Conservation (phyloP, 2,888 invertebrate species). For the Athalia rosae region DNA sequence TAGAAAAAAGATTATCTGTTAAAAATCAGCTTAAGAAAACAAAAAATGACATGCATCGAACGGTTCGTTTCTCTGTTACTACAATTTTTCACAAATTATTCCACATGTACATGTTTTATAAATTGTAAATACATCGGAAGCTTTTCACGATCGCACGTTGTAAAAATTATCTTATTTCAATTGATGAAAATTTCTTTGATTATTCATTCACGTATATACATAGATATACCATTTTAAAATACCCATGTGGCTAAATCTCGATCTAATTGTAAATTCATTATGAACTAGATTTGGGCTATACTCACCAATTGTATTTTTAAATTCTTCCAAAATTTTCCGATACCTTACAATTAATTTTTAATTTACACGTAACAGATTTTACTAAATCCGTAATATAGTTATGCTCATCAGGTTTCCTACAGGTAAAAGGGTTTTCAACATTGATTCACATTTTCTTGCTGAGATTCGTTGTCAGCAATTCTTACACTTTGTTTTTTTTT, state of each 20-base stretch:
- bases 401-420: background rate
- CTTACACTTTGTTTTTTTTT: background rate
- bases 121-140: background rate
- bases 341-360: slow-evolving; percentile 28
- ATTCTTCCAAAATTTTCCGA: background rate
- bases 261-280: too few relatives aligned
- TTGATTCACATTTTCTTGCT: background rate
- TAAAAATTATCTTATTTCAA: background rate
- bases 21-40: background rate
- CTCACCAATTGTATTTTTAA: too few relatives aligned
- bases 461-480: background rate
- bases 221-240: too few relatives aligned
- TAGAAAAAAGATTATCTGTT: background rate
- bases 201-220: background rate
- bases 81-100: too few relatives aligned
- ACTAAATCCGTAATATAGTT: slow-evolving; percentile 3
- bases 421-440: background rate
- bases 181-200: background rate
- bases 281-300: too few relatives aligned
- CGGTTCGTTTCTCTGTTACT: background rate
- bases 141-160: background rate
- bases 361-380: slow-evolving; percentile 16
- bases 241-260: too few relatives aligned
- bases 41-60: background rate
- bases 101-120: background rate